phyloP scores from a whole-genome alignment of 2,797 vertebrate species.

The Anguilla anguilla region DNA sequence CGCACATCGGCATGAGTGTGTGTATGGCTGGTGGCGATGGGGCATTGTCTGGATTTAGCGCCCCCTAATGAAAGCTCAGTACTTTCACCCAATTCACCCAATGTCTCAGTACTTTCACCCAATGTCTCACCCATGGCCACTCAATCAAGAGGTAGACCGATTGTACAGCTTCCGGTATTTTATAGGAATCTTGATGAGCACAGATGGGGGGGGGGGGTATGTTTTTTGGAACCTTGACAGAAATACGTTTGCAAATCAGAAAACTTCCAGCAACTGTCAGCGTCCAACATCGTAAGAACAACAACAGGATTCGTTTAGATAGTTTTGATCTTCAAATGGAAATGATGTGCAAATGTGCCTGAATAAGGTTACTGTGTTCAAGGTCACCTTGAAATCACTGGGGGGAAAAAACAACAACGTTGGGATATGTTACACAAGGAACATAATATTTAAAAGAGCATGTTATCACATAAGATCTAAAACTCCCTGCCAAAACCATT shows the following conservation, averaged over 20 bases:
- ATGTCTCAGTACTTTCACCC: not conserved
- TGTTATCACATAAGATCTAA: not conserved
- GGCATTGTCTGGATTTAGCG: not conserved
- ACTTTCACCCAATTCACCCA: not conserved
- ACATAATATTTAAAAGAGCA: not conserved
- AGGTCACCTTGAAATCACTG: not conserved
- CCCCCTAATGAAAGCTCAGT: not conserved
- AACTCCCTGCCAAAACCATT: not conserved
- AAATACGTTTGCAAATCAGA: not conserved
- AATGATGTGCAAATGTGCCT: not conserved
- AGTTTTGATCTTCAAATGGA: not conserved
- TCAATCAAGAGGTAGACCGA: not conserved
- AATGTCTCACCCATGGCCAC: no score
- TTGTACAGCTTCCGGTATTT: not conserved
- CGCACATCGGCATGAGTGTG: no score
- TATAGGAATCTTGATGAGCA: not conserved
- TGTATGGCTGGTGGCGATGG: not conserved
- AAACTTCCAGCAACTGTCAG: not conserved
- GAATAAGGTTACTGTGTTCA: not conserved
- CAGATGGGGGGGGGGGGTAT: not conserved
- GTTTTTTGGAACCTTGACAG: not conserved
- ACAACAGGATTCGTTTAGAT: not conserved
- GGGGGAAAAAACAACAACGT: not conserved
- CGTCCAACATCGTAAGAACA: not conserved
- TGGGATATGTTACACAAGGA: not conserved